Conservation (phyloP, 2,113 vertebrate genomes). For the Actinemys pallida region DNA sequence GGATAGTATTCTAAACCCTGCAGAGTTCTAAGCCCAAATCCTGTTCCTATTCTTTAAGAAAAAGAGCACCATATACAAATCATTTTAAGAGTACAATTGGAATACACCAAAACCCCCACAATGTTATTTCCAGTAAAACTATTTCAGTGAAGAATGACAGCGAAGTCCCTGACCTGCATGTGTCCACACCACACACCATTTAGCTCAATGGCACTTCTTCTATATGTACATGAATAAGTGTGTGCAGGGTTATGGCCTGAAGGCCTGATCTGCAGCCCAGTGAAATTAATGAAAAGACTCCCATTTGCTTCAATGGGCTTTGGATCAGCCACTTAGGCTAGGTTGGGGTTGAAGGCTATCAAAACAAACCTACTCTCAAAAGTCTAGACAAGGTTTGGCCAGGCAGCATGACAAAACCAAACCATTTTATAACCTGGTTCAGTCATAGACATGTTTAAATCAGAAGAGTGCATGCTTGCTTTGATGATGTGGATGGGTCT, state of each 20-base stretch:
- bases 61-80: not conserved
- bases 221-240: not conserved
- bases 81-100: not conserved
- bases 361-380: conserved; percentile 7
- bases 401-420: conserved; percentile 23
- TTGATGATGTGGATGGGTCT: rapidly evolving
- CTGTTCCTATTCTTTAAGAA: not conserved
- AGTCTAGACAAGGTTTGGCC: not conserved
- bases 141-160: not conserved
- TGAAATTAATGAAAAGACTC: not conserved
- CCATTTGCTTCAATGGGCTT: not conserved
- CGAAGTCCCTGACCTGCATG: not conserved
- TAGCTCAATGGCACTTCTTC: not conserved
- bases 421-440: not conserved
- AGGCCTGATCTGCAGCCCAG: not conserved
- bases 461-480: not conserved
- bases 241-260: not conserved
- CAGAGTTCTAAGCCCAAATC: not conserved
- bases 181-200: not conserved
- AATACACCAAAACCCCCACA: not conserved
- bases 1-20: not conserved
- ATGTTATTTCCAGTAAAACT: not conserved
- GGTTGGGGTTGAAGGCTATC: not conserved
- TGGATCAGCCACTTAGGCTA: not conserved
- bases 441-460: not conserved